These are phyloP conservation scores for Brachypteracias leptosomus DNA, from an alignment of 2,113 vertebrate species.

Conservation along the genomic window DNA sequence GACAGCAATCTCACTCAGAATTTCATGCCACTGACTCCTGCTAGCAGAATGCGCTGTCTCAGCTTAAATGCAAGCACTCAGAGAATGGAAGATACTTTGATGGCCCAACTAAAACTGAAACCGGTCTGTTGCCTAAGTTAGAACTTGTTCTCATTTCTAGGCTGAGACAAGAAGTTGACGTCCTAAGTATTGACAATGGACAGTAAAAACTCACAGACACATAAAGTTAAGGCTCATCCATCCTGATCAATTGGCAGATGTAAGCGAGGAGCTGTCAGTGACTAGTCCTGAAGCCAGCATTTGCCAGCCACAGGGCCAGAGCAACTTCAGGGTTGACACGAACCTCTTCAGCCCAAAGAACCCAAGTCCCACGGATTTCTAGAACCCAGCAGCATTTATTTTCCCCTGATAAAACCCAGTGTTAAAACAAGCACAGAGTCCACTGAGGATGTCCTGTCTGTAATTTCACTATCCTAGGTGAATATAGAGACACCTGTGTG, in stretches of 20 bases:
- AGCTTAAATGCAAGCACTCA: background rate
- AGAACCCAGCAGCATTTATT: background rate
- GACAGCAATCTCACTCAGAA: background rate
- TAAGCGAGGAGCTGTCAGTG: background rate
- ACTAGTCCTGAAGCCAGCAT: background rate
- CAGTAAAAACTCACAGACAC: background rate
- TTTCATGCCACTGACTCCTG: background rate
- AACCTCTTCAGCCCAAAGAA: background rate
- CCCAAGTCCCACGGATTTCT: background rate
- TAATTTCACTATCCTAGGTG: background rate
- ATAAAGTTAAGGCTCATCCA: background rate
- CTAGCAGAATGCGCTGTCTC: background rate
- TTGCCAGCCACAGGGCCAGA: background rate
- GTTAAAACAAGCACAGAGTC: background rate
- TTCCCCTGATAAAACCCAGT: accelerated
- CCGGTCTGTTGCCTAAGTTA: background rate
- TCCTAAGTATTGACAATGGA: background rate
- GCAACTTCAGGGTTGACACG: background rate
- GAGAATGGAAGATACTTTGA: background rate
- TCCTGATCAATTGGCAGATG: background rate
- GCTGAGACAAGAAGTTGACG: too few species aligned
- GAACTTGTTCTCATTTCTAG: background rate
- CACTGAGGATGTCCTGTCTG: background rate
- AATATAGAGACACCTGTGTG: background rate
- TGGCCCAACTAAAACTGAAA: background rate